Base-by-base conservation (phyloP, 2,797 vertebrate species). In the Crocodylus rhombifer region DNA sequence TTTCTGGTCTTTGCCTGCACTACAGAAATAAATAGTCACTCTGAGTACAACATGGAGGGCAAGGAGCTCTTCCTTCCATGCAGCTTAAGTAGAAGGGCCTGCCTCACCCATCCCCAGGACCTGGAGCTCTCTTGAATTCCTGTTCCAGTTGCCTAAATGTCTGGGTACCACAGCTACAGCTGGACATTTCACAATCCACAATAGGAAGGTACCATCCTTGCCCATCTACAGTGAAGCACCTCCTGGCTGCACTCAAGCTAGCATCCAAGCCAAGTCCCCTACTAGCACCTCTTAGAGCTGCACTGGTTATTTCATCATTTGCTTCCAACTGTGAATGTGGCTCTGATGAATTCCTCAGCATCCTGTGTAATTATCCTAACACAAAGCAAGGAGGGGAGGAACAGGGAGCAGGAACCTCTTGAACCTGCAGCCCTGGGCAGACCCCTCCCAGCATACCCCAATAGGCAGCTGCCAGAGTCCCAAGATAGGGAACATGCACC, bases 341-440 rank as follows among this genome's bases (percentile, higher is more conserved):
- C 17, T 30, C 42, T 51, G 69, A 30, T 71, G 25, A 71, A 28
- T 18, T n/a, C n/a, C n/a, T 30, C 69, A 30, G 36, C 69, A 71
- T 18, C 69, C 69, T 36, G n/a, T 16, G 28, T 23, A 30, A 30
- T 42, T 18, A 30, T n/a, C n/a, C 25, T 17, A 30, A 23, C 16
- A 20, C 18, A 28, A 20, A 64, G 62, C 28, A 28, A 15, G 62
- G 20, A 12, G 62, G 62, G 13, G 28, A 3, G 62, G 62, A 12
- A 95, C 91, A 96, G 89, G 93, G 89, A 74, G 93, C 91, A 93
- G 91, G 92, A 95, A 86, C 16, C 58, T 36, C 33, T 36, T 36
- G 33, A 36, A 36, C 36, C 82, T 0, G 1, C 33, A 1, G 0
- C 62, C 51, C 69, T 0, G 11, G 85, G 89, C 77, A 82, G 82